These are phyloP conservation scores for Sinotaia quadrata DNA, from an alignment of 2,888 invertebrate species.

Conservation along the genomic window DNA sequence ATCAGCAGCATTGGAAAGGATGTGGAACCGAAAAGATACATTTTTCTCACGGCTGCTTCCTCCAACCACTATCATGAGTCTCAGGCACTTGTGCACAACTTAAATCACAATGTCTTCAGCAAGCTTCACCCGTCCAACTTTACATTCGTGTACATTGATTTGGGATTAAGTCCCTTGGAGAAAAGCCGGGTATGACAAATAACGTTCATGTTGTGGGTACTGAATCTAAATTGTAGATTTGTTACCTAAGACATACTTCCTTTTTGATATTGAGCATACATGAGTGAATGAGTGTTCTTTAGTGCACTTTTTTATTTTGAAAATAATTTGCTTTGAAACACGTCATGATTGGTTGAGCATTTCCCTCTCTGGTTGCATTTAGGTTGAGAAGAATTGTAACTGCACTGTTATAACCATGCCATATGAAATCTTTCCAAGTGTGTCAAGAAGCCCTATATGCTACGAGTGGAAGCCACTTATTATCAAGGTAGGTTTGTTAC, in stretches of 20 bases:
- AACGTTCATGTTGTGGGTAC: too few relatives aligned
- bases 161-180: slow-evolving; percentile 13
- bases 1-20: neutral
- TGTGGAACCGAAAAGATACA: slow-evolving; percentile 1
- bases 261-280: too few relatives aligned
- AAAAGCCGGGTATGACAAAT: slow-evolving; percentile 1
- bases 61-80: slow-evolving; percentile 26
- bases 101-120: slow-evolving; percentile 13
- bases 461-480: slow-evolving; percentile 25
- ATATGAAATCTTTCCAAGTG: neutral
- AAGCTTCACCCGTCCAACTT: slow-evolving; percentile 4
- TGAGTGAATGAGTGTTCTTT: too few relatives aligned
- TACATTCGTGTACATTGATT: slow-evolving; percentile 19
- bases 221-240: too few relatives aligned
- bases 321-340: too few relatives aligned
- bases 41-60: slow-evolving; percentile 22
- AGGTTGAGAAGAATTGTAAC: slow-evolving; percentile 24
- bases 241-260: too few relatives aligned
- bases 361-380: too few relatives aligned
- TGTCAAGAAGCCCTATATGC: slow-evolving; percentile 2
- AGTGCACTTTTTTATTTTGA: too few relatives aligned
- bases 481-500: too few relatives aligned
- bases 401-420: slow-evolving; percentile 17
- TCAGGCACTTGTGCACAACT: slow-evolving; percentile 19
- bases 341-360: too few relatives aligned